A percentile compares a stretch with the other conserved stretches of the same genome.
Evolutionary conservation across 2,113 vertebrate species (phyloP).

Genomic region (Micromys minutus): DNA sequence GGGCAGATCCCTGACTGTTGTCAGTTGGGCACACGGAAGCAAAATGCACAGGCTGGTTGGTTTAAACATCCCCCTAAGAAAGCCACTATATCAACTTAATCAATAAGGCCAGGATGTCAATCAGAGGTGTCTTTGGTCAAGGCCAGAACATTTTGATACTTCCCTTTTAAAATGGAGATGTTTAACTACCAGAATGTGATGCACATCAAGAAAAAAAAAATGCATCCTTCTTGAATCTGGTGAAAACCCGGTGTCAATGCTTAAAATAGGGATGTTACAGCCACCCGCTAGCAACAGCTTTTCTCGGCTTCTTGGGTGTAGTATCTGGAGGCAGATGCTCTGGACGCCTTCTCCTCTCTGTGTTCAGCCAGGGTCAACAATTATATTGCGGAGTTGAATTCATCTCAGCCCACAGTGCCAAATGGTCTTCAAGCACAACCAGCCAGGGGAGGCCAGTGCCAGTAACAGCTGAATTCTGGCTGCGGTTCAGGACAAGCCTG

Average conservation of each 20-base stretch:
- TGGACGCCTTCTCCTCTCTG: not conserved
- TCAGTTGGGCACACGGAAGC: not conserved
- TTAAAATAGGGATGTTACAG: not conserved
- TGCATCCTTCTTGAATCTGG: not conserved
- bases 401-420: not conserved
- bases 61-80: not conserved
- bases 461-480: not conserved
- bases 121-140: slow-evolving; percentile 14
- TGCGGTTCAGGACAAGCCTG: not conserved
- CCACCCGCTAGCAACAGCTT: not conserved
- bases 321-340: not conserved
- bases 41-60: not conserved
- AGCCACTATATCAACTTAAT: not conserved
- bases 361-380: not conserved
- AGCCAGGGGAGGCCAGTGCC: not conserved
- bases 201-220: slow-evolving; percentile 25
- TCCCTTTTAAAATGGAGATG: slow-evolving; percentile 17
- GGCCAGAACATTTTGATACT: slow-evolving; percentile 35
- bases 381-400: not conserved
- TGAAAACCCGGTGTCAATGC: not conserved
- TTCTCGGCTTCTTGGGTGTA: not conserved
- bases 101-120: not conserved
- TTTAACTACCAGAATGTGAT: slow-evolving; percentile 15
- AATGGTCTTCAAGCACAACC: not conserved
- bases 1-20: not conserved